phyloP scores from a whole-genome alignment of 2,888 invertebrate species.

The Globia sparganii region DNA sequence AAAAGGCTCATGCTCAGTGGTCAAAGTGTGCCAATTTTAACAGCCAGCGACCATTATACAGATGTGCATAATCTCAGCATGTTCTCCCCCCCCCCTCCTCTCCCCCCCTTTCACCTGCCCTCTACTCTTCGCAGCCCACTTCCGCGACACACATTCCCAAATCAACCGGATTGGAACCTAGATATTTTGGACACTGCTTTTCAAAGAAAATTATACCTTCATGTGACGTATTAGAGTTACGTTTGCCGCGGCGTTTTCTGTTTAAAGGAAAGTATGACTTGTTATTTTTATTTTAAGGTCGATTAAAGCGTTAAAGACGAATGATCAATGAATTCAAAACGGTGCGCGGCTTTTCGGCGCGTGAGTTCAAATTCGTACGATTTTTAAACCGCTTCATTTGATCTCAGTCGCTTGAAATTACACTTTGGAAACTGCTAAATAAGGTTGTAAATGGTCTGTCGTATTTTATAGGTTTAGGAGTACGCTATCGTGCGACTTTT shows the following conservation, averaged over 20 bases:
- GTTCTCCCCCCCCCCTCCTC: conserved; percentile 30
- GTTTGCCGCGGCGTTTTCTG: conserved; percentile 40
- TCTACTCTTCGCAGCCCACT: conserved; percentile 76
- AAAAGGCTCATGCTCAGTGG: conserved; percentile 44
- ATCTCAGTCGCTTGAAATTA: conserved; percentile 31
- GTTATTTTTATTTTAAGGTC: conserved; percentile 73
- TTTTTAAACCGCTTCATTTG: conserved; percentile 75
- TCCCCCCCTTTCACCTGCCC: conserved; percentile 70
- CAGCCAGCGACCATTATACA: conserved; percentile 64
- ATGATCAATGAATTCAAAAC: conserved; percentile 83
- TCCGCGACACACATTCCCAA: conserved; percentile 86
- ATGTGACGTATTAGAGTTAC: conserved; percentile 54
- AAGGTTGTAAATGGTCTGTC: conserved; percentile 55
- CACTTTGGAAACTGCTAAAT: conserved; percentile 4
- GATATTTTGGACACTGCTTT: conserved; percentile 78
- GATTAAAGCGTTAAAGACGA: conserved; percentile 69
- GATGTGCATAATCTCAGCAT: conserved; percentile 77
- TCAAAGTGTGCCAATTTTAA: conserved; percentile 69
- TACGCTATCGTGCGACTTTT: conserved; percentile 77
- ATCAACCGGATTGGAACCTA: conserved; percentile 86
- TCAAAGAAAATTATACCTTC: conserved; percentile 70
- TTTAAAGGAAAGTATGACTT: conserved; percentile 70
- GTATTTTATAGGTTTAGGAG: conserved; percentile 70
- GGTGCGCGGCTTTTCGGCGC: conserved; percentile 79
- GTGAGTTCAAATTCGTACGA: conserved; percentile 79